Evolutionary conservation across 2,113 vertebrate genomes (phyloP), one percentile per base, ranked within the genome.

Genomic region (Nannospalax galili): DNA sequence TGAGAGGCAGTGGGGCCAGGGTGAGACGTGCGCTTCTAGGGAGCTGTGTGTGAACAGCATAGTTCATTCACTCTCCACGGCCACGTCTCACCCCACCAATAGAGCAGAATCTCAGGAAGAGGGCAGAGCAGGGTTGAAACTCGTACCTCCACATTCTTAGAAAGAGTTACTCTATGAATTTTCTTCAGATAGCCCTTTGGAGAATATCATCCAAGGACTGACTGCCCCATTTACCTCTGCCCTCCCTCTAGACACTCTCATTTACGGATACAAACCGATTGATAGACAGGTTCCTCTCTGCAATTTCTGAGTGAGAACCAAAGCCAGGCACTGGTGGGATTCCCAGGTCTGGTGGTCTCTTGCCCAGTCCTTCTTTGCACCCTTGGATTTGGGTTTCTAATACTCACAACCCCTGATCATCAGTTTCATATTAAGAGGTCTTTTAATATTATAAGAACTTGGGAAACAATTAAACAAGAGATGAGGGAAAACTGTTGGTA

Each of bases 171-270:
- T 1, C 19, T 77, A 45, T 85, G 73, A 48, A 52, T 77, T 77
- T 86, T 82, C 28, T 70, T 95, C 87, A 62, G 9, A 2, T 69
- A 69, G 42, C 19, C 28, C 64, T 80, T 92, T 79, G 77, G 17
- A 84, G 69, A 84, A 84, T 84, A 11, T 45, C 32, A 77, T 60
- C 24, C 72, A 90, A 9, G 30, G 16, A 32, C 6, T 84, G 20
- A 15, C 56, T 75, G 22, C 4, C 56, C 19, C 48, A 12, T 42
- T 69, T 90, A 4, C 30, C 77, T 88, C 1, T 7, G 35, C 30
- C 26, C 5, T 40, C 16, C 77, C 14, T 24, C 16, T 17, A 40
- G 48, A 58, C 2, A 69, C 37, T 30, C 17, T 32, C 28, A 40
- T 32, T 84, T 92, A 58, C 28, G 6, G 28, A 60, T 45, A 32